These are phyloP conservation scores for Esperia sulphurella DNA, from an alignment of 2,888 invertebrate species.

Conservation along the genomic window DNA sequence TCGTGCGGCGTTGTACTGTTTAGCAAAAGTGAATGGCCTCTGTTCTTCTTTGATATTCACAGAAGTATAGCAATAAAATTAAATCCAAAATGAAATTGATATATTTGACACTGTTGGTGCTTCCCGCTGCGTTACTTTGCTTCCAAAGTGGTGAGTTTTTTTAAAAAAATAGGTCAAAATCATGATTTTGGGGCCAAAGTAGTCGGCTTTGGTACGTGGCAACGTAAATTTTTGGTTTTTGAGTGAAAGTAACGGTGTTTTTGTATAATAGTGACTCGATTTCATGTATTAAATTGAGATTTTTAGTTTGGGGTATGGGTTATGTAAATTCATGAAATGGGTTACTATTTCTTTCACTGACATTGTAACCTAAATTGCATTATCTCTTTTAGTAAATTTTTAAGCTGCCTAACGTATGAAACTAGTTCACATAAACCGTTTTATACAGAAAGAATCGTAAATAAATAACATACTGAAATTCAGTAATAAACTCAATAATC, in stretches of 20 bases:
- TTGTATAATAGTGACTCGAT: neutral
- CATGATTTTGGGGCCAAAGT: neutral
- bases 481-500: no score
- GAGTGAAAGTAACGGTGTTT: conserved; percentile 36
- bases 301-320: neutral
- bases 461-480: no score
- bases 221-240: conserved; percentile 36
- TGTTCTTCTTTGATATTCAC: conserved; percentile 44
- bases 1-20: conserved; percentile 44
- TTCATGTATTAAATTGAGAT: neutral
- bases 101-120: conserved; percentile 81
- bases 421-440: no score
- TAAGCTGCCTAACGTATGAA: no score
- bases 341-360: conserved; percentile 4
- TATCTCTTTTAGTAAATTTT: neutral
- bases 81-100: conserved; percentile 82
- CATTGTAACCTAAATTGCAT: conserved; percentile 5
- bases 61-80: conserved; percentile 22
- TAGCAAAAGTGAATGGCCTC: conserved; percentile 63
- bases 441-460: no score
- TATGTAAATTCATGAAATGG: neutral
- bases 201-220: conserved; percentile 61
- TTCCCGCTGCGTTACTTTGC: conserved; percentile 85
- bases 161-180: neutral
- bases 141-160: conserved; percentile 85